A percentile compares a stretch with the other conserved stretches of the same genome.
Conservation (phyloP, 2,797 vertebrate genomes). For the Aselliscus stoliczkanus region DNA sequence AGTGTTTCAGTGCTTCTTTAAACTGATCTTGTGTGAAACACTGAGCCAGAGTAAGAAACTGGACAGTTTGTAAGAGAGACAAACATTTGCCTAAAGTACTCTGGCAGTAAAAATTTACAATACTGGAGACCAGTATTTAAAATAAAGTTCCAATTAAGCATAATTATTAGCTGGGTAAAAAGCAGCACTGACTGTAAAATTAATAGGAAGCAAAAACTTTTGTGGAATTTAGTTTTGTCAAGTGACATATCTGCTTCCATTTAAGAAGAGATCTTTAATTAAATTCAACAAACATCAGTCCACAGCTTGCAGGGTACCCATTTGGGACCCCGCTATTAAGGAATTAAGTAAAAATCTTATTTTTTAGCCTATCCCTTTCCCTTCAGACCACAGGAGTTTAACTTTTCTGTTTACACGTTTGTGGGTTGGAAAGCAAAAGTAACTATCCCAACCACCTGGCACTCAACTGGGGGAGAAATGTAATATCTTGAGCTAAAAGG, state of each 20-base stretch:
- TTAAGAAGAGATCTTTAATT: conserved; percentile 37
- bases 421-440: neutral
- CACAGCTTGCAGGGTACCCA: neutral
- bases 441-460: neutral
- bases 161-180: neutral
- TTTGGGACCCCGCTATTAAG: neutral
- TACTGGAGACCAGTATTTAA: conserved; percentile 13
- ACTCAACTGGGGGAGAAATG: neutral
- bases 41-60: neutral
- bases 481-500: neutral
- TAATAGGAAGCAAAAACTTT: conserved; percentile 30
- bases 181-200: conserved; percentile 2
- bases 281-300: neutral
- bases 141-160: neutral
- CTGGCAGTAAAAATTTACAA: neutral
- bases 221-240: conserved; percentile 1
- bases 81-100: neutral
- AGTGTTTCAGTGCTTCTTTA: neutral
- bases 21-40: neutral
- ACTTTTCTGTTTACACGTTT: neutral
- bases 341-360: neutral
- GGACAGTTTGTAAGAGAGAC: neutral
- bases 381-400: neutral
- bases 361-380: neutral
- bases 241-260: neutral